A percentile compares a stretch with the other conserved stretches of the same genome.
Evolutionary conservation across 2,888 invertebrate species (phyloP).

Genomic region (Caenorhabditis angaria): DNA sequence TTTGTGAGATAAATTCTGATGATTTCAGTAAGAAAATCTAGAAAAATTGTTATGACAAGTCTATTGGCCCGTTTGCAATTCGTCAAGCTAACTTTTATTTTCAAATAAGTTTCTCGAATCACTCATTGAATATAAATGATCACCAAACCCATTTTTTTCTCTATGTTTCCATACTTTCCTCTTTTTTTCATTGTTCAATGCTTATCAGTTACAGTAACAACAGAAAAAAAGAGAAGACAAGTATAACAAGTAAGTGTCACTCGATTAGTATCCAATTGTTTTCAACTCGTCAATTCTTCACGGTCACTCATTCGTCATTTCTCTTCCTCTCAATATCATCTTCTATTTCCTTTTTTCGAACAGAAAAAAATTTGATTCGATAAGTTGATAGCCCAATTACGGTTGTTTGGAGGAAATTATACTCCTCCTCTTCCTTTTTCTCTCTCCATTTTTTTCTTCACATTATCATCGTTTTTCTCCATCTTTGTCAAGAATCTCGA

Average conservation of each 20-base stretch:
- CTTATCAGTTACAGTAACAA: slow-evolving; percentile 4
- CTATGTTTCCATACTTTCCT: neutral
- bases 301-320: slow-evolving; percentile 46
- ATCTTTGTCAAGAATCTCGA: neutral
- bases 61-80: too few relatives aligned
- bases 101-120: neutral
- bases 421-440: neutral
- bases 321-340: slow-evolving; percentile 8
- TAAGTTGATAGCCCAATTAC: slow-evolving; percentile 46
- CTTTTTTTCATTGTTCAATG: slow-evolving; percentile 4
- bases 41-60: too few relatives aligned
- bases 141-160: neutral
- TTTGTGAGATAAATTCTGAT: too few relatives aligned
- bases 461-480: neutral
- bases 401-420: slow-evolving; percentile 33
- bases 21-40: too few relatives aligned
- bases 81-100: neutral
- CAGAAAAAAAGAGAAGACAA: neutral
- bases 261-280: slow-evolving; percentile 27
- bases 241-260: slow-evolving; percentile 2
- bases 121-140: neutral
- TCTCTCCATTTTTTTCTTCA: neutral
- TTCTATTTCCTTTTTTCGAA: slow-evolving; percentile 7
- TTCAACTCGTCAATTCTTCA: slow-evolving; percentile 46
- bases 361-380: slow-evolving; percentile 16